Evolutionary conservation across 2,797 vertebrate genomes (phyloP).

Genomic region (Poecilia gillii): DNA sequence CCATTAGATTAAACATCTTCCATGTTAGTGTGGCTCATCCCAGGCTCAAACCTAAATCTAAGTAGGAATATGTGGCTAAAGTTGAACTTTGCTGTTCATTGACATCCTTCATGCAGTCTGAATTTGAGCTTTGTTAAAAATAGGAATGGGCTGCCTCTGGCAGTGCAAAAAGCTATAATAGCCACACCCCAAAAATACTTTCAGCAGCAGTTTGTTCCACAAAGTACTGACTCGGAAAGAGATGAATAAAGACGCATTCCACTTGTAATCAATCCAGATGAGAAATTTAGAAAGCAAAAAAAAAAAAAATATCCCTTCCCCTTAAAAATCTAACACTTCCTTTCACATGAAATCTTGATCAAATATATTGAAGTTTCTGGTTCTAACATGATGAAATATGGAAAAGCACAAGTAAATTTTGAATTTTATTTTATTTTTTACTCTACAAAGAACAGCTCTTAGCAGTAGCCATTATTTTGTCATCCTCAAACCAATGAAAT

Average conservation of each 20-base stretch:
- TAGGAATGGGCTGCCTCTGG: not conserved
- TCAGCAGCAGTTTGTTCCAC: not conserved
- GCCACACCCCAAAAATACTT: not conserved
- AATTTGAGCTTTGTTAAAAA: not conserved
- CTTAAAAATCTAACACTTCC: not conserved
- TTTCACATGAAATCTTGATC: not conserved
- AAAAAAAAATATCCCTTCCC: not conserved
- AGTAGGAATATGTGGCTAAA: not conserved
- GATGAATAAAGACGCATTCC: too few relatives aligned
- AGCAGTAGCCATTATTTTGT: conserved; percentile 13
- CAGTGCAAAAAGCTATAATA: not conserved
- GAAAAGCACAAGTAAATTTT: not conserved
- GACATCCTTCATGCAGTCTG: not conserved
- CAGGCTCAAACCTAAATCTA: not conserved
- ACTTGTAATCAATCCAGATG: too few relatives aligned
- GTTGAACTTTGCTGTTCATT: not conserved
- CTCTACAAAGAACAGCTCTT: not conserved
- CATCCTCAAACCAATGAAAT: conserved; percentile 47
- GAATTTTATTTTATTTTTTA: not conserved
- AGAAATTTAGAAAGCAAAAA: not conserved
- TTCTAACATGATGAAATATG: not conserved
- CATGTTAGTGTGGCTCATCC: not conserved
- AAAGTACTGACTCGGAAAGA: not conserved
- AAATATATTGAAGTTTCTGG: not conserved
- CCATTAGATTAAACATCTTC: not conserved